Base-by-base conservation (phyloP, 2,797 vertebrate genomes). In the Rhyacichthys aspro region DNA sequence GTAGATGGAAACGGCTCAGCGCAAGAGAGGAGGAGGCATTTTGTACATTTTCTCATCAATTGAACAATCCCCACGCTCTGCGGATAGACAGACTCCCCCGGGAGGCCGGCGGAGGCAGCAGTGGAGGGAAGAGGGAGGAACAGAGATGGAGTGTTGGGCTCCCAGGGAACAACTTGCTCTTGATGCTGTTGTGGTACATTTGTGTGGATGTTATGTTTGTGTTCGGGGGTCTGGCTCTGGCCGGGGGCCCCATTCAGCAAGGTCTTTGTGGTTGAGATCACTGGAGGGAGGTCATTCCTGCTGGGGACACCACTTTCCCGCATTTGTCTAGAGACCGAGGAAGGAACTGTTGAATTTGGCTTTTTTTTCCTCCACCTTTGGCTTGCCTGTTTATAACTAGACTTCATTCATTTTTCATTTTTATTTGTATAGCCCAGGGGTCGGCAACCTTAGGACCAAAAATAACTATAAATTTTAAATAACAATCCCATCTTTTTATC, bases 41-140 rank as follows among this genome's bases (percentile, higher is more conserved):
- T 96, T 95, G 94, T 95, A 95, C 93, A 94, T 95, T 95, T 96
- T 95, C 93, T 89, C 93, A 95, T 93, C 95, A 95, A 94, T 95
- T 95, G 94, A 95, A 95, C 94, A 95, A 95, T 94, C 94, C 93
- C 82, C 70, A 90, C 87, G 91, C 92, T 93, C 91, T 92, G 92
- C 87, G 89, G 94, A 95, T 93, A 95, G 93, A 93, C 92, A 91
- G 90, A 93, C 94, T 95, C 95, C 95, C 95, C 90, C 92, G 94
- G 94, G 95, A 95, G 93, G 86, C 81, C 55, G 90, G 70, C 78
- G 93, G 92, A 94, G 92, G 79, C 67, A 57, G 80, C 74, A 81
- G 83, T 70, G 75, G 82, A 81, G 76, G 67, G 76, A 60, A 72
- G n/a, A 75, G 72, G 73, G 80, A 84, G 73, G 73, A 74, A 82